phyloP scores from a whole-genome alignment of 2,888 invertebrate species.

The Deilephila elpenor region DNA sequence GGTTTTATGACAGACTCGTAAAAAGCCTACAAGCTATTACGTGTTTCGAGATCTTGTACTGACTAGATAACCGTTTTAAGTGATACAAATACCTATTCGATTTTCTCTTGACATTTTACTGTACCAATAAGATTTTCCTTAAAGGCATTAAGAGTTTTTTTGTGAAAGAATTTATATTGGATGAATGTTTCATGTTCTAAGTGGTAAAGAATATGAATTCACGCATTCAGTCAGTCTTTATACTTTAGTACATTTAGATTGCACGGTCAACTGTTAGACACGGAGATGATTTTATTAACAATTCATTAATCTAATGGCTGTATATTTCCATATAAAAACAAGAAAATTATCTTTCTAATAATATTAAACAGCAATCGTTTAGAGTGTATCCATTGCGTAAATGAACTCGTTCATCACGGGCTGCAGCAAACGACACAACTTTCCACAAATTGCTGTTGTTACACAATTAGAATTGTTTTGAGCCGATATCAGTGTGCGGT shows the following conservation, averaged over 20 bases:
- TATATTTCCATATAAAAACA: background rate
- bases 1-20: conserved; percentile 29
- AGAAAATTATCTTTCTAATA: background rate
- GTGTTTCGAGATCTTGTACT: conserved; percentile 23
- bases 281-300: no score
- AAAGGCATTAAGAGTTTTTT: background rate
- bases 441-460: conserved; percentile 33
- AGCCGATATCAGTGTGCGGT: conserved; percentile 40
- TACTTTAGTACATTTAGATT: no score
- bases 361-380: conserved; percentile 9
- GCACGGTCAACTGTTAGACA: no score
- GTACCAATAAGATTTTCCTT: background rate
- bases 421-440: conserved; percentile 32
- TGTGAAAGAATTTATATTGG: background rate
- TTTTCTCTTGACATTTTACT: conserved; percentile 3
- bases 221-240: no score
- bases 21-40: conserved; percentile 28
- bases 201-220: no score
- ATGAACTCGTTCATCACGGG: conserved; percentile 20
- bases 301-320: no score
- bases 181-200: background rate
- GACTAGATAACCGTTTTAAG: conserved; percentile 19
- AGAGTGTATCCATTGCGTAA: conserved; percentile 20
- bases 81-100: conserved; percentile 19
- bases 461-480: conserved; percentile 41